Evolutionary conservation across 2,113 vertebrate species (phyloP), one percentile per base, ranked within the genome.

Genomic region (Thalassarche chlororhynchos): DNA sequence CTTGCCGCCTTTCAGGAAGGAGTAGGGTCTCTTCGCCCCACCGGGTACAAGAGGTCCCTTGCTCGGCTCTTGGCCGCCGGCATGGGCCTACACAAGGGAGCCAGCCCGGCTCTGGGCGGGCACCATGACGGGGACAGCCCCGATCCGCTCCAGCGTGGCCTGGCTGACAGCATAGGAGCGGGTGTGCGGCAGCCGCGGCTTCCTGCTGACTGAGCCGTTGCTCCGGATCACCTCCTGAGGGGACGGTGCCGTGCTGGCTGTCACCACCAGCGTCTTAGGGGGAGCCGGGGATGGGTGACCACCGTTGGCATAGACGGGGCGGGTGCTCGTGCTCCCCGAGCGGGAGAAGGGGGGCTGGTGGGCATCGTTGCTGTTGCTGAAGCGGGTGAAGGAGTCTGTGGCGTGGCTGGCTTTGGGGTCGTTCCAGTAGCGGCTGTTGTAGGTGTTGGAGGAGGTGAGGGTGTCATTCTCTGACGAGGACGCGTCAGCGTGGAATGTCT

Each of bases 401-500:
- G 99, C 98, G 1, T 99, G 99, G 91, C 98, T 99, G 87, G 98
- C 98, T 97, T 99, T 99, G 62, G 99, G 98, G 91, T 98, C 99
- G 24, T 98, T 99, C 99, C 99, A 99, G 98, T 99, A 99, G 93
- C 99, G 99, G 94, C 99, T 99, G 98, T 99, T 99, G 98, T 99
- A 99, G 55, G 99, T 99, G 98, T 99, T 99, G 95, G 99, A 99
- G 46, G 99, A 99, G 12, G 99, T 99, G 82, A 99, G 97, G 0
- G 99, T 99, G 98, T 99, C 99, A 1, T 99, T 99, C 97, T 99
- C 99, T 0, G 99, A 99, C 7, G 99, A 99, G 14, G 99, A 99
- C 1, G 99, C 99, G 5, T 99, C 99, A 0, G 99, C 98, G 0
- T 99, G 99, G 97, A 99, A 99, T 14, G 99, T 99, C 98, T 99